Conservation (phyloP, 2,888 invertebrate species). For the Pseudococcus longispinus region DNA sequence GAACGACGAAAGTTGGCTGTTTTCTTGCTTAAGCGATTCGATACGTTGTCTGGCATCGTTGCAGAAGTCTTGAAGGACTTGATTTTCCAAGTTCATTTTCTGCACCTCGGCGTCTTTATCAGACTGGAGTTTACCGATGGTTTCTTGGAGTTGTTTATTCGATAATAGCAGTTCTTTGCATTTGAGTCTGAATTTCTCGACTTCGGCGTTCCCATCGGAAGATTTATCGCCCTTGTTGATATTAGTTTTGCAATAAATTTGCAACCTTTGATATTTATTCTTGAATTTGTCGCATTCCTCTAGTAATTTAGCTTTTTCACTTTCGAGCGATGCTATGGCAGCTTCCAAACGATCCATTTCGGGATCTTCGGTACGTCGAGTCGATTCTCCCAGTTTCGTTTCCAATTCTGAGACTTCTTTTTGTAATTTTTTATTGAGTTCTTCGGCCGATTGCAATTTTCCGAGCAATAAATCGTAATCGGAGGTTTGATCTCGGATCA, state of each 20-base stretch:
- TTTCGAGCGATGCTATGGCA: background rate
- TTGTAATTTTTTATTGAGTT: slow-evolving; percentile 1
- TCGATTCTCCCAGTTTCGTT: background rate
- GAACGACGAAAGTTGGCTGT: background rate
- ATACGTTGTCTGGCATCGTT: background rate
- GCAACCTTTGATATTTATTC: slow-evolving; percentile 28
- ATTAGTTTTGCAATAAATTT: slow-evolving; percentile 40
- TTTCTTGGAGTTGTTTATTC: slow-evolving; percentile 1
- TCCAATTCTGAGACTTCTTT: background rate
- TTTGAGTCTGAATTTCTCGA: background rate
- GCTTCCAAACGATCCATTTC: background rate
- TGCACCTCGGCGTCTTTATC: background rate
- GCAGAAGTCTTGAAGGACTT: background rate
- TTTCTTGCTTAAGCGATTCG: background rate
- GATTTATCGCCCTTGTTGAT: slow-evolving; percentile 4
- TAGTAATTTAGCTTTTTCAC: background rate
- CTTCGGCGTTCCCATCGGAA: background rate
- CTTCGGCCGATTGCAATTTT: background rate
- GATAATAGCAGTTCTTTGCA: background rate
- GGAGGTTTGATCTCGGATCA: background rate
- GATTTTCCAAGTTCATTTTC: background rate
- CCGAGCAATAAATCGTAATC: background rate
- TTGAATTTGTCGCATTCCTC: slow-evolving; percentile 47
- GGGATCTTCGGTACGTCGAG: background rate
- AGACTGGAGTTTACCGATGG: background rate